A percentile compares a stretch with the other conserved stretches of the same genome.
phyloP scores from a whole-genome alignment of 2,888 invertebrate species.

The Noctuana brunneofusca region DNA sequence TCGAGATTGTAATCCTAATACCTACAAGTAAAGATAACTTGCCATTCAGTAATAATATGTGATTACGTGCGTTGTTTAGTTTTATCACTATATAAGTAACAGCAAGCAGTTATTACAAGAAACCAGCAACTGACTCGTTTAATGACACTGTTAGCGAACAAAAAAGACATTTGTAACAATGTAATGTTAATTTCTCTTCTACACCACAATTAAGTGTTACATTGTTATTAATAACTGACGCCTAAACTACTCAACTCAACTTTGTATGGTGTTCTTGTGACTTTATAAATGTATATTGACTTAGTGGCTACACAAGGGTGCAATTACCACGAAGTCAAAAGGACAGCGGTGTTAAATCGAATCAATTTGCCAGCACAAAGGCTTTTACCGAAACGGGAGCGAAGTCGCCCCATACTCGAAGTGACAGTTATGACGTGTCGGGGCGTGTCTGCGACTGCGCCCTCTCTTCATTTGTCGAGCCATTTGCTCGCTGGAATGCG shows the following conservation, averaged over 20 bases:
- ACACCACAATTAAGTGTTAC: constrained; percentile 26
- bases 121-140: constrained; percentile 49
- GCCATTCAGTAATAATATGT: constrained; percentile 32
- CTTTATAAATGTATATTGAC: background rate
- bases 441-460: constrained; percentile 75
- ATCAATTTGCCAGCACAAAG: constrained; percentile 66
- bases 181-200: constrained; percentile 31
- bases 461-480: constrained; percentile 80
- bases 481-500: constrained; percentile 79
- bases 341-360: constrained; percentile 57
- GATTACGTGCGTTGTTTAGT: constrained; percentile 30
- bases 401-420: constrained; percentile 49
- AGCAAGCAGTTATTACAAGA: constrained; percentile 51
- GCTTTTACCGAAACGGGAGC: constrained; percentile 48
- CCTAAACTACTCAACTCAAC: background rate
- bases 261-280: constrained; percentile 3
- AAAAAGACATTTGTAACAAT: constrained; percentile 28
- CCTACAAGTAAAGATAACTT: constrained; percentile 4
- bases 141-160: constrained; percentile 32
- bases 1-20: background rate
- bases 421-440: constrained; percentile 76
- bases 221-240: constrained; percentile 32
- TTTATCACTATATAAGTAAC: constrained; percentile 43
- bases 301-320: constrained; percentile 26
- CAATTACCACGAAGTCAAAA: constrained; percentile 41